These are phyloP conservation scores for Artemia franciscana DNA, from an alignment of 1,140 invertebrate genomes.

Conservation along the genomic window DNA sequence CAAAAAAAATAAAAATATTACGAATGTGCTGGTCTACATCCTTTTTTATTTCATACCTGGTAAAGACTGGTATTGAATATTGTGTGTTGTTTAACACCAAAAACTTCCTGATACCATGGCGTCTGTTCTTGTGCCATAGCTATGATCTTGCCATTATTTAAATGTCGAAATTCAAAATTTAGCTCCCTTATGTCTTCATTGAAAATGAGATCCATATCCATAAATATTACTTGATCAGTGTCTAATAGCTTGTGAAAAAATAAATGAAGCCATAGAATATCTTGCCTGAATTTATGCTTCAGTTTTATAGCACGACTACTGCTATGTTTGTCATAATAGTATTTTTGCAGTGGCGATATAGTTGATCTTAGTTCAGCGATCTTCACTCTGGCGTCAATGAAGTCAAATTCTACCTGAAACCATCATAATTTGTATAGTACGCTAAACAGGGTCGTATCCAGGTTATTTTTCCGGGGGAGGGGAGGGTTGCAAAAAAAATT, in stretches of 20 bases:
- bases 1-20: too few relatives aligned
- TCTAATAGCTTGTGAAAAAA: neutral
- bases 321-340: neutral
- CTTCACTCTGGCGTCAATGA: neutral
- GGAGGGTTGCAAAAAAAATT: too few relatives aligned
- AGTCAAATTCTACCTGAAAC: neutral
- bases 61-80: neutral
- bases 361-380: neutral
- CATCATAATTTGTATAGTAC: too few relatives aligned
- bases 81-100: too few relatives aligned
- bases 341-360: neutral
- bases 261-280: neutral
- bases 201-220: neutral
- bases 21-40: too few relatives aligned
- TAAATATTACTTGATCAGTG: neutral
- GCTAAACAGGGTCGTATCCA: too few relatives aligned
- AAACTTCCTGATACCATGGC: neutral
- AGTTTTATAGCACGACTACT: neutral
- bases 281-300: neutral
- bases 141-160: neutral
- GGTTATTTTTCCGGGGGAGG: too few relatives aligned
- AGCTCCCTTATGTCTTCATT: neutral
- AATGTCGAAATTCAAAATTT: neutral
- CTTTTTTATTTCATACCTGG: neutral
- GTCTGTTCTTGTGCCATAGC: neutral